Conservation (phyloP, 2,888 invertebrate genomes). For the Anticlea derivata region DNA sequence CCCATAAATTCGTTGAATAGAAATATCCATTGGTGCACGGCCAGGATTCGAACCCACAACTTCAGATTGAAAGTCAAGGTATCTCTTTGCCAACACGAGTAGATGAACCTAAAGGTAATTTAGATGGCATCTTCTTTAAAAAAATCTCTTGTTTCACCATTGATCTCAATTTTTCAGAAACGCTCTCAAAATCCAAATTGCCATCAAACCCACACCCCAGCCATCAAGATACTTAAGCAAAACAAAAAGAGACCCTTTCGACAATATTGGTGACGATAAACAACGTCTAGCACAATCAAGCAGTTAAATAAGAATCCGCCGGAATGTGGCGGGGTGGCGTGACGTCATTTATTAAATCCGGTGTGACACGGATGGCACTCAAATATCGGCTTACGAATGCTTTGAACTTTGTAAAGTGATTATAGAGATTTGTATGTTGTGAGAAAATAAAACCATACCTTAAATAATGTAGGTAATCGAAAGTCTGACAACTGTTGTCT, state of each 20-base stretch:
- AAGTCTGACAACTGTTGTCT: too few relatives aligned
- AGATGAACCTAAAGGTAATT: too few relatives aligned
- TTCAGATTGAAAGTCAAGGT: too few relatives aligned
- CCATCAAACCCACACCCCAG: conserved; percentile 25
- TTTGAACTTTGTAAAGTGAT: conserved; percentile 15
- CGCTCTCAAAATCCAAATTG: conserved; percentile 14
- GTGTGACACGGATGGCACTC: conserved; percentile 22
- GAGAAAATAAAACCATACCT: neutral
- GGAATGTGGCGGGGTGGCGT: conserved; percentile 60
- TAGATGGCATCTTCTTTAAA: too few relatives aligned
- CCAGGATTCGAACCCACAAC: too few relatives aligned
- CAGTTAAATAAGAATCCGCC: conserved; percentile 73
- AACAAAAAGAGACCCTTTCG: conserved; percentile 43
- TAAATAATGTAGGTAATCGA: too few relatives aligned
- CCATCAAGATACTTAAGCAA: conserved; percentile 23
- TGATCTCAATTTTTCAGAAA: conserved; percentile 12
- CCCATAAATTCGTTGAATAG: too few relatives aligned
- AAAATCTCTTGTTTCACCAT: neutral
- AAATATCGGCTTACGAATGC: conserved; percentile 17
- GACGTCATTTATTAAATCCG: conserved; percentile 72
- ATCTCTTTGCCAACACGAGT: too few relatives aligned
- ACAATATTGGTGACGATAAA: conserved; percentile 76
- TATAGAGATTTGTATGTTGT: neutral
- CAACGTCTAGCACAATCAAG: conserved; percentile 73
- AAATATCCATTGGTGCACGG: too few relatives aligned